Evolutionary conservation across 2,113 vertebrate species (phyloP), one percentile per base, ranked within the genome.

Genomic region (Taurulus bubalis): DNA sequence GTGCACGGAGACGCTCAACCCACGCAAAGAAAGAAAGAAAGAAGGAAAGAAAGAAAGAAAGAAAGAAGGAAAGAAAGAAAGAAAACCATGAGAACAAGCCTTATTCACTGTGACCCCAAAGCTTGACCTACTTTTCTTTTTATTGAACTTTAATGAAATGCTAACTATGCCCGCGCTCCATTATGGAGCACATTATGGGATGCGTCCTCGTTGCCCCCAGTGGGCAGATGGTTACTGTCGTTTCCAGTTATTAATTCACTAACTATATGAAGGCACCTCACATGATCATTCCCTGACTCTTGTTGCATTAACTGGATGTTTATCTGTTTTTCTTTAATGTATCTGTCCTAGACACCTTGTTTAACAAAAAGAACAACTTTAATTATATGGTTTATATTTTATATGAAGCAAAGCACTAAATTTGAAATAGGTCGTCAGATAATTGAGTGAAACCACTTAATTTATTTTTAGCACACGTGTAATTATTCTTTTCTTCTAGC

Each of bases 31-130:
- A 63, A 47, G 42, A 45, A 15, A 15, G 42, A 45, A 15, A 15
- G 8, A 82, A 49, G n/a, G n/a, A n/a, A n/a, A n/a, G n/a, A 12
- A 11, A 14, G 56, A 84, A 63, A 47, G 42, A 45, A 15, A 15
- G 42, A 45, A 15, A 15, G 8, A 82, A n/a, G n/a, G n/a, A n/a
- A n/a, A n/a, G n/a, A n/a, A n/a, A n/a, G n/a, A n/a, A n/a, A n/a
- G n/a, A n/a, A n/a, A n/a, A n/a, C n/a, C n/a, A n/a, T n/a, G n/a
- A n/a, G n/a, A 86, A 88, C 83, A 85, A 87, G 91, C 92, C 91
- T 91, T 91, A 90, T 86, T 87, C 91, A 91, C 92, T 92, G 92
- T 93, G 91, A 92, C 83, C 85, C 84, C 85, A 87, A 92, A 91
- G 89, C 77, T 82, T 77, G 67, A 89, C 47, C 15, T 80, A 65